Conservation (phyloP, 2,888 invertebrate species). For the Lasioglossum lativentre region DNA sequence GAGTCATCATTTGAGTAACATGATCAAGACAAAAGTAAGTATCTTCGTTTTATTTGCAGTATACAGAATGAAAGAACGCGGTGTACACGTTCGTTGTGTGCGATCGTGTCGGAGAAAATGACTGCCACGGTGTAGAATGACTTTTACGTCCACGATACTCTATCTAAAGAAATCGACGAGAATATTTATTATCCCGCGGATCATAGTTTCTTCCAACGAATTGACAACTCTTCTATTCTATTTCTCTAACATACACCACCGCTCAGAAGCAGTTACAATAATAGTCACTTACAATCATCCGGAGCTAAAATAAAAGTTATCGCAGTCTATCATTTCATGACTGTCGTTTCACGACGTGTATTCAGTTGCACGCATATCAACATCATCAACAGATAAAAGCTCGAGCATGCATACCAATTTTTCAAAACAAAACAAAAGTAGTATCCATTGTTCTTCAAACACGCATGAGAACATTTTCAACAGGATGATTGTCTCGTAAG, state of each 20-base stretch:
- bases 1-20: slow-evolving; percentile 2
- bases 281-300: neutral
- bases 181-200: slow-evolving; percentile 1
- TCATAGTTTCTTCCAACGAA: neutral
- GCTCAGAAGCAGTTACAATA: neutral
- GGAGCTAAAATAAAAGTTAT: neutral
- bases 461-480: neutral
- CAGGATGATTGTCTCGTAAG: no score
- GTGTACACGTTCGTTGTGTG: neutral
- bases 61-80: neutral
- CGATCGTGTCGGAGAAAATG: neutral
- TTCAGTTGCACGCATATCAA: neutral
- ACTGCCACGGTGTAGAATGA: neutral
- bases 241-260: neutral
- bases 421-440: neutral
- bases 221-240: slow-evolving; percentile 16
- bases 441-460: neutral
- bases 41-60: slow-evolving; percentile 4
- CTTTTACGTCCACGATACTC: neutral
- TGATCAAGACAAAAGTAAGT: neutral
- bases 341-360: neutral
- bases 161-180: neutral
- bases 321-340: neutral
- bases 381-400: neutral
- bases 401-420: neutral